Evolutionary conservation across 2,797 vertebrate species (phyloP).

Genomic region (Phalanger gymnotis): DNA sequence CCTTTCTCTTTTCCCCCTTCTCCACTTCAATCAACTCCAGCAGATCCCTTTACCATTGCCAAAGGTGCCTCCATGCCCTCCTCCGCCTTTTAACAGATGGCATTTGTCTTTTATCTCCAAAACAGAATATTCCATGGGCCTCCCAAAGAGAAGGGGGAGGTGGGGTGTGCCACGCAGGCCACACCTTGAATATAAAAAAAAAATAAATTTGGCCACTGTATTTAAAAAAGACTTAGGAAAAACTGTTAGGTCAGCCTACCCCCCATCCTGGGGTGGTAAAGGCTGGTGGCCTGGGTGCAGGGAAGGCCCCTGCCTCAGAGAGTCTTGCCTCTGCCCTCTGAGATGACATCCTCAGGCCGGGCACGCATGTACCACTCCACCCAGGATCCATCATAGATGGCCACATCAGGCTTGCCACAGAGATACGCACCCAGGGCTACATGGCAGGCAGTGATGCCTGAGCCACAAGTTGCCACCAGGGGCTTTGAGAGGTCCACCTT

Average conservation of each 20-base stretch:
- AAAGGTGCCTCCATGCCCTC: background rate
- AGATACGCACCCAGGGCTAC: slow-evolving; percentile 92
- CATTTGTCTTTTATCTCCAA: background rate
- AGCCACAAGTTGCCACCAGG: slow-evolving; percentile 91
- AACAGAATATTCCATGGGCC: background rate
- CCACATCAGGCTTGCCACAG: slow-evolving; percentile 89
- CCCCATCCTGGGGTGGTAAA: background rate
- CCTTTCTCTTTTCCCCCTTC: background rate
- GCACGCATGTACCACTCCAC: slow-evolving; percentile 94
- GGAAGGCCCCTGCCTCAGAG: slow-evolving; percentile 63
- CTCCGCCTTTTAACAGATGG: background rate
- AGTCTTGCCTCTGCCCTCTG: slow-evolving; percentile 88
- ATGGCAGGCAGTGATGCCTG: slow-evolving; percentile 94
- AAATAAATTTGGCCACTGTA: background rate
- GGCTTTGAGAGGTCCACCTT: slow-evolving; percentile 91
- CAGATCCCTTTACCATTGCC: background rate
- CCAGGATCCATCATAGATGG: slow-evolving; percentile 95
- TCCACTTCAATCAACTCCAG: background rate
- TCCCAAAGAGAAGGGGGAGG: background rate
- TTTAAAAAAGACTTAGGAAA: background rate
- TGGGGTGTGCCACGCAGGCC: background rate
- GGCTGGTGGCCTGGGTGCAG: background rate
- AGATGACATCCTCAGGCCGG: slow-evolving; percentile 89
- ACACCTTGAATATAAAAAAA: background rate
- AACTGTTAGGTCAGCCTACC: background rate